Evolutionary conservation across 2,113 vertebrate genomes (phyloP), one percentile per base, ranked within the genome.

Genomic region (Silurus meridionalis): DNA sequence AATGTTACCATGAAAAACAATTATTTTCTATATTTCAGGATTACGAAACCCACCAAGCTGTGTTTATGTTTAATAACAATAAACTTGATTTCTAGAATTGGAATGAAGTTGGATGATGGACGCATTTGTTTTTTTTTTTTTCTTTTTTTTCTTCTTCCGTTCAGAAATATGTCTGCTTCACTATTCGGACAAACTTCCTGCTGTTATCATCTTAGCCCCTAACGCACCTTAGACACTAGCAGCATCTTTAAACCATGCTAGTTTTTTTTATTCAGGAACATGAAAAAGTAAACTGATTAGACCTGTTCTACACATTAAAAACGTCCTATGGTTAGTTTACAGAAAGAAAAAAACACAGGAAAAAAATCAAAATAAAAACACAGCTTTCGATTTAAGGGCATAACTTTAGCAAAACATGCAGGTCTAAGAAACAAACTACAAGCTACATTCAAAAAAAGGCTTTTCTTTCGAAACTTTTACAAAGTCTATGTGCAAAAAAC

Each of bases 391-490:
- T 91, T 91, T 91, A 97, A 96, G 97, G 97, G 97, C 96, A 97
- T 96, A 95, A 80, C 97, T 93, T 94, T 97, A 98, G 97, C 97
- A 97, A 98, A 97, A 97, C 98, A 99, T 99, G 98, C 98, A 99
- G 96, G 95, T 97, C 96, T 98, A 99, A 96, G 91, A 92, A 86
- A 80, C 23, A 72, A 79, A 95, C 96, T 96, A 87, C 14, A 80
- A 37, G 80, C 79, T 85, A 88, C 84, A 86, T 96, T 90, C 25
- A 87, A 28, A 94, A 95, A 95, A 95, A 95, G 94, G 94, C 95
- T 96, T 96, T 94, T 78, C 80, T 57, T 64, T 85, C 91, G 74
- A 87, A 85, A 80, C 72, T 82, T 86, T 37, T 37, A 37, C 37
- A 37, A 37, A 37, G 15, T 50, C 87, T 82, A 86, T 58, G 63